phyloP scores from a whole-genome alignment of 2,797 vertebrate genomes.

The Enteromius paludinosus region DNA sequence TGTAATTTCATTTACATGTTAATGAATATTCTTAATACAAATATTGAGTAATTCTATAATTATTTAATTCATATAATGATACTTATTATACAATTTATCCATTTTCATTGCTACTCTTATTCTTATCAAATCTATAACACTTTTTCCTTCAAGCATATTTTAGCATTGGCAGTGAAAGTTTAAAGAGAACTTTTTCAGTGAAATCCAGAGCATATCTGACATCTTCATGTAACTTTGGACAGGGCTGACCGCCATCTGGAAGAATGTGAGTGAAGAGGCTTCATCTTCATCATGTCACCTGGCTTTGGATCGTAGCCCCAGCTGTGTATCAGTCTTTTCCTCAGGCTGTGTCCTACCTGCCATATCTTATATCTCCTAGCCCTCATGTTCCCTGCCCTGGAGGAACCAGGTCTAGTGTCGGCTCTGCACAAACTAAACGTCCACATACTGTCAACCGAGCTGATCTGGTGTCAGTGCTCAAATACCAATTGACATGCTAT shows the following conservation, averaged over 20 bases:
- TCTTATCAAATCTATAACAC: background rate
- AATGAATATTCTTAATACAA: background rate
- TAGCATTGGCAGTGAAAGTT: background rate
- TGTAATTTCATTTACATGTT: background rate
- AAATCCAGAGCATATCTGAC: constrained; percentile 10
- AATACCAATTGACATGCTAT: constrained; percentile 46
- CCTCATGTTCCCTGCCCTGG: constrained; percentile 36
- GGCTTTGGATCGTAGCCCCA: constrained; percentile 72
- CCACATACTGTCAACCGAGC: constrained; percentile 46
- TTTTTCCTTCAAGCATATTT: background rate
- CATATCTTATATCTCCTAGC: constrained; percentile 73
- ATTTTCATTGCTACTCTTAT: background rate
- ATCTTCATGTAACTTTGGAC: constrained; percentile 32
- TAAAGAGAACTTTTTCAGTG: constrained; percentile 21
- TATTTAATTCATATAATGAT: background rate
- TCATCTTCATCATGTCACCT: constrained; percentile 49
- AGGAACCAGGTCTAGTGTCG: constrained; percentile 41
- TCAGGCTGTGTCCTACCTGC: constrained; percentile 82
- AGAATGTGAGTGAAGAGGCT: constrained; percentile 48
- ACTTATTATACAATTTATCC: background rate
- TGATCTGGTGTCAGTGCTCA: constrained; percentile 45
- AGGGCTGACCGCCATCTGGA: constrained; percentile 33
- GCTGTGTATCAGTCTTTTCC: constrained; percentile 79
- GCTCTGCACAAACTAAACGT: constrained; percentile 38
- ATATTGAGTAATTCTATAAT: background rate